A percentile compares a stretch with the other conserved stretches of the same genome.
These are phyloP conservation scores for Ganaspis sp. DNA, from an alignment of 1,140 invertebrate species.

Conservation along the genomic window DNA sequence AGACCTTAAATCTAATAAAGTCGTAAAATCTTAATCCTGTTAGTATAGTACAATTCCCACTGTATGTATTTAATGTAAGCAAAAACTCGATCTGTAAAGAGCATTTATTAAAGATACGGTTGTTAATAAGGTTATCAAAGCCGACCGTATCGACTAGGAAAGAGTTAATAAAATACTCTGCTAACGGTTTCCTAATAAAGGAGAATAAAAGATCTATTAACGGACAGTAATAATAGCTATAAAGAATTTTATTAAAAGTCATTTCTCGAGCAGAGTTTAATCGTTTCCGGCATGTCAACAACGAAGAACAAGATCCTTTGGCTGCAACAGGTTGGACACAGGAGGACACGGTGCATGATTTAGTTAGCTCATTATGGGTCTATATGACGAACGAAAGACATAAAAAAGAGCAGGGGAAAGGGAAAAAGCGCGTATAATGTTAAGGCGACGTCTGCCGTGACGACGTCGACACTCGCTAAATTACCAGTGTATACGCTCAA, in stretches of 20 bases:
- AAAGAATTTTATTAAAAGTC: not conserved
- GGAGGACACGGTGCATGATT: constrained; percentile 7
- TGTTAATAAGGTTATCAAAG: too few species aligned
- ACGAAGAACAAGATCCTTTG: constrained; percentile 30
- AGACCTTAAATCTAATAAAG: too few species aligned
- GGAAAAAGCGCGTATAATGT: not conserved
- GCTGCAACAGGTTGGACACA: constrained; percentile 7
- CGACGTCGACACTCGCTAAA: constrained; percentile 34
- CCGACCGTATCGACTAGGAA: too few species aligned
- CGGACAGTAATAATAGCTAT: not conserved
- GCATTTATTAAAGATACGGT: too few species aligned
- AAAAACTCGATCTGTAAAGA: too few species aligned
- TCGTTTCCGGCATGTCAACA: constrained; percentile 1
- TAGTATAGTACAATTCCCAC: too few species aligned
- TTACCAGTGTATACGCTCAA: constrained; percentile 40
- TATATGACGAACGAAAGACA: constrained; percentile 3
- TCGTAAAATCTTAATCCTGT: too few species aligned
- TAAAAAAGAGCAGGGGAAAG: constrained; percentile 16
- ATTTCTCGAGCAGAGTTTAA: not conserved
- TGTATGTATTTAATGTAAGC: too few species aligned
- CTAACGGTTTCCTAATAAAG: not conserved
- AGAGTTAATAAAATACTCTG: too few species aligned
- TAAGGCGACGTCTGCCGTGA: not conserved
- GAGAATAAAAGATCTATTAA: not conserved
- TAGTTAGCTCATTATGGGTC: constrained; percentile 5